phyloP scores from a whole-genome alignment of 2,113 vertebrate genomes.

The Mystacornis crossleyi region DNA sequence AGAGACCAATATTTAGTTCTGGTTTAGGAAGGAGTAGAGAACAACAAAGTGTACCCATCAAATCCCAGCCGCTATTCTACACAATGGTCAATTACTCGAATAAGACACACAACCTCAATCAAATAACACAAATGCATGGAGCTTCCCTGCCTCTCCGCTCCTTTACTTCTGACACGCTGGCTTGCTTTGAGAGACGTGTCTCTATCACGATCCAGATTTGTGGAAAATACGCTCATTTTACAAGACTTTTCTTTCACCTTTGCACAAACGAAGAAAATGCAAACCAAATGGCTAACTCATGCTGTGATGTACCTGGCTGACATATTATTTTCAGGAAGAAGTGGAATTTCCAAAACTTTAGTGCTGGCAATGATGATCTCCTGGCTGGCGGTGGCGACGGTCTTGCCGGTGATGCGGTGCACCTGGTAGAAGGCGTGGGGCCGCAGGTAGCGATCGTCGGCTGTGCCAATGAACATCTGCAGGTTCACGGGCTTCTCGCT shows the following conservation, averaged over 20 bases:
- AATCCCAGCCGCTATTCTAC: background rate
- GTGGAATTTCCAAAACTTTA: conserved; percentile 96
- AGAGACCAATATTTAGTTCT: background rate
- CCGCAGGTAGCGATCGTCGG: conserved; percentile 95
- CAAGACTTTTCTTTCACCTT: background rate
- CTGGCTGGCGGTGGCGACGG: conserved; percentile 96
- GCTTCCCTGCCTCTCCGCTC: background rate
- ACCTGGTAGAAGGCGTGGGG: conserved; percentile 99
- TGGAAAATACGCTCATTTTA: rapidly evolving
- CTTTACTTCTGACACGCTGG: background rate
- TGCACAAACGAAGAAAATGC: rapidly evolving
- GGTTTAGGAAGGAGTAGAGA: background rate
- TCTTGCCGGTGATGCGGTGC: conserved; percentile 98
- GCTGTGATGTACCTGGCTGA: conserved; percentile 86
- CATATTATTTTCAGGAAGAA: conserved; percentile 98
- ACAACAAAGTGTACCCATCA: background rate
- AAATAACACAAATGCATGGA: rapidly evolving
- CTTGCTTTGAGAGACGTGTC: background rate
- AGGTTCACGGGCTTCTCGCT: conserved; percentile 95
- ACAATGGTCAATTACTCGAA: background rate
- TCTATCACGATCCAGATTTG: background rate
- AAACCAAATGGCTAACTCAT: background rate
- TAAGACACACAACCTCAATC: background rate
- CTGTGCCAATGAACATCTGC: conserved; percentile 99
- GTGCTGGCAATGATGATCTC: conserved; percentile 93